phyloP scores from a whole-genome alignment of 2,888 invertebrate species.

The Orthonevra nobilis region DNA sequence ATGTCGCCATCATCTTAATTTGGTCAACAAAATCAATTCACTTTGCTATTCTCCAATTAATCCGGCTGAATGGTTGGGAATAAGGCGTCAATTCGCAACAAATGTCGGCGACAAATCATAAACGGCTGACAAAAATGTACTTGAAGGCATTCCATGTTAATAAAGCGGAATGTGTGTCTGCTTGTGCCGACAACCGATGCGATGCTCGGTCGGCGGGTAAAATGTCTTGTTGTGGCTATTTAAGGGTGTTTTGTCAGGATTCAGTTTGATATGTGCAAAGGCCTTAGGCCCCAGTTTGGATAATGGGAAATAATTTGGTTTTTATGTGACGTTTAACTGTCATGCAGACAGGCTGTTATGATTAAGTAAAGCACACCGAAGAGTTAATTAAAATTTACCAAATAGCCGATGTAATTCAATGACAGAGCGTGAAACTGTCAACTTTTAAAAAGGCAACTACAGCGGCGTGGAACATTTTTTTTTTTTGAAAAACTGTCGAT shows the following conservation, averaged over 20 bases:
- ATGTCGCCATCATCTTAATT: conserved; percentile 64
- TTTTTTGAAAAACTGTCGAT: too few species aligned
- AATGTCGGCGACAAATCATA: conserved; percentile 64
- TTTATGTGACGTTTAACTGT: conserved; percentile 16
- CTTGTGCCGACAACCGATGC: too few species aligned
- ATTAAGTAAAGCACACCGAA: background rate
- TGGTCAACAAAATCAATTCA: conserved; percentile 66
- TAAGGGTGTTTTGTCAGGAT: too few species aligned
- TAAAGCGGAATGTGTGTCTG: conserved; percentile 26
- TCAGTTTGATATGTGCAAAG: conserved; percentile 4
- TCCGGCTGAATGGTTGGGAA: conserved; percentile 38
- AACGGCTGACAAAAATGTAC: conserved; percentile 51
- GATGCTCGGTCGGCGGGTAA: too few species aligned
- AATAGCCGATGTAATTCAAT: too few species aligned
- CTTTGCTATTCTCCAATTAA: conserved; percentile 63
- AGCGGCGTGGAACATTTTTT: too few species aligned
- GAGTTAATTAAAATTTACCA: conserved; percentile 23
- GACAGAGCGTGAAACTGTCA: too few species aligned
- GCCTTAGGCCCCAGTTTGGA: conserved; percentile 26
- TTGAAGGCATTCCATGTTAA: conserved; percentile 29
- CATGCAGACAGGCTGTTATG: conserved; percentile 2
- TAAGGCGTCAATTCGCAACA: conserved; percentile 45
- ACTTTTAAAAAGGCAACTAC: too few species aligned
- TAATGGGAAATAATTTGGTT: conserved; percentile 17
- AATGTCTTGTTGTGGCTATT: background rate